Evolutionary conservation across 2,888 invertebrate genomes (phyloP), one percentile per base, ranked within the genome.

Genomic region (Andrena hattorfiana): DNA sequence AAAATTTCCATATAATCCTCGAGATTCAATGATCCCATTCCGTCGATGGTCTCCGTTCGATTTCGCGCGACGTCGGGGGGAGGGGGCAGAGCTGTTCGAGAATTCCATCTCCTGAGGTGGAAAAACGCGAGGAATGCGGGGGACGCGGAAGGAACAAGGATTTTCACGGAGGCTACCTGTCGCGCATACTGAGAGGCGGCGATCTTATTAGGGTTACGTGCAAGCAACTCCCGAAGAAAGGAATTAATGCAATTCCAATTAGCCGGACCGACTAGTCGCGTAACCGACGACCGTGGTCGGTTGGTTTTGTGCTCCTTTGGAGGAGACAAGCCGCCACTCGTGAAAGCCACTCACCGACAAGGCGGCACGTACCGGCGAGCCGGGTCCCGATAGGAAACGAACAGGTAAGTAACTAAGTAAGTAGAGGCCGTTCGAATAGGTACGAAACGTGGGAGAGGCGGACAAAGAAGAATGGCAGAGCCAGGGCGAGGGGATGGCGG

Each of bases 171-270:
- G 83, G 77, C 60, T 79, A 80, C 74, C 76, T 66, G 81, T 87
- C 87, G 70, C 75, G 83, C 74, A 85, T 87, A 85, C 87, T 81
- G 62, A 87, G 68, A 62, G 68, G 75, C 79, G 70, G 77, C 78
- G 81, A 81, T 86, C 84, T 87, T 87, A 87, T 87, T 85, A 85
- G 80, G 77, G 77, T 77, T 82, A 67, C 78, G 74, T 49, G 70
- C 72, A 79, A 71, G 72, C 82, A 66, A 70, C 35, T 72, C 68
- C 48, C 68, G 85, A 86, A 87, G 87, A 88, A 89, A 87, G 86
- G 87, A 86, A 88, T 90, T 89, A 90, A 91, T 89, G 88, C 87
- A 90, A 91, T 90, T 91, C 88, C 87, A 90, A 91, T 92, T 91
- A 91, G 85, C 86, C 77, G 74, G 71, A 68, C 69, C 78, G 85